A percentile compares a stretch with the other conserved stretches of the same genome.
Conservation (phyloP, 2,113 vertebrate genomes). For the Sigmodon hispidus region DNA sequence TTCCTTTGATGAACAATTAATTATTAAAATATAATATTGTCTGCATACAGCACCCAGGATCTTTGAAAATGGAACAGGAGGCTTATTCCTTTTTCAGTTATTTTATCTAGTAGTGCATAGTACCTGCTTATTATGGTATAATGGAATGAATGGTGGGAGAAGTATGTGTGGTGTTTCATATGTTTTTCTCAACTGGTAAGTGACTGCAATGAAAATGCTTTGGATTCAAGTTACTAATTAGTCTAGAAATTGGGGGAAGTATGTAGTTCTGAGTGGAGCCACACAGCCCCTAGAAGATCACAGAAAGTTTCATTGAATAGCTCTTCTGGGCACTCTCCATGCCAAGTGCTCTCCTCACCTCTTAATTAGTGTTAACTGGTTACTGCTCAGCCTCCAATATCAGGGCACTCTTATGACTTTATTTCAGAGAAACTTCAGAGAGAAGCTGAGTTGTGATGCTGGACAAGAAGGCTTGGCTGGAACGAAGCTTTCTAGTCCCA, state of each 20-base stretch:
- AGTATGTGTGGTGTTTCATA: conserved; percentile 67
- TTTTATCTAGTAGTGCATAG: conserved; percentile 68
- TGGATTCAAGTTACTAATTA: conserved; percentile 73
- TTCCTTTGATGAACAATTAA: conserved; percentile 92
- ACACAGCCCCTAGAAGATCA: background rate
- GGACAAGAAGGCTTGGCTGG: background rate
- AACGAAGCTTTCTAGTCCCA: background rate
- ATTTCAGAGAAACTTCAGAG: background rate
- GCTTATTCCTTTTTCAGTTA: conserved; percentile 76
- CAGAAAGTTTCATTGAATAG: background rate
- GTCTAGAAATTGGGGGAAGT: background rate
- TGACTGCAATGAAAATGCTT: conserved; percentile 65
- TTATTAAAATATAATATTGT: conserved; percentile 92
- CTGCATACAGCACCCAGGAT: conserved; percentile 84
- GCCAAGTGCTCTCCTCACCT: background rate
- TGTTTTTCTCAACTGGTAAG: conserved; percentile 72
- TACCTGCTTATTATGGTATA: conserved; percentile 61
- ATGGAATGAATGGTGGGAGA: conserved; percentile 39
- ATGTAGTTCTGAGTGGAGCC: background rate
- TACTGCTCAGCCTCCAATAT: background rate
- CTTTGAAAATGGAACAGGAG: conserved; percentile 82
- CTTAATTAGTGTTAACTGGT: background rate
- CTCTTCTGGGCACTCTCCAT: background rate
- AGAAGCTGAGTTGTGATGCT: background rate
- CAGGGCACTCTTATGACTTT: background rate